Base-by-base conservation (phyloP, 1,140 invertebrate genomes). In the Bombus fervidus region DNA sequence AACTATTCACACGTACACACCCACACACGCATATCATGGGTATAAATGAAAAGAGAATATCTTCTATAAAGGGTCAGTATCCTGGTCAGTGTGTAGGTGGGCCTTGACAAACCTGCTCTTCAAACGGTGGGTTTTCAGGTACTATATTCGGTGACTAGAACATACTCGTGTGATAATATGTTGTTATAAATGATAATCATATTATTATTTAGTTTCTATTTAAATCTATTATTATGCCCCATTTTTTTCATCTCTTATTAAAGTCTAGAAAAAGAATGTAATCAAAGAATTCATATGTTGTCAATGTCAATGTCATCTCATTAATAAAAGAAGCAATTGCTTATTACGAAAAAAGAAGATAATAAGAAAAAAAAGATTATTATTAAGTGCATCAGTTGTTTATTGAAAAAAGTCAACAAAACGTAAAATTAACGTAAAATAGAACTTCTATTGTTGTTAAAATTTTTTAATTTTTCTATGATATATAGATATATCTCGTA, bases 101-200 rank as follows among this genome's bases (percentile, higher is more conserved):
- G 18, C 59, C 83, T 81, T 76, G 76, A 64, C 62, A 81, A 87
- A 87, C 78, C 57, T 86, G 73, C 77, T 81, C 57, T 71, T 86
- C 64, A 73, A 81, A 87, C 47, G 9, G 28, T 15, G 57, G 41
- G 47, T 22, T 77, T 81, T 81, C 68, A 81, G 31, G 37, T 75
- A 47, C 31, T 76, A 76, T 78, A 81, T 47, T 37, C 31, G 31
- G 15, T 47, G 39, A 41, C 43, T 10, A 62, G 9, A 59, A 9
- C 34, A 25, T 37, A 6, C 18, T 53, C 18, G 5, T 53, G 2
- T 8, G 47, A 53, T 53, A 53, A 53, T 53, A 53, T 22, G 15
- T 1, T 34, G 43, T 47, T 47, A 47, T 15, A 47, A 47, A 47
- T 57, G 43, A 64, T 47, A 82, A 82, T 82, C 72, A 39, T 53